Evolutionary conservation across 1,140 invertebrate genomes (phyloP).

Genomic region (Apis mellifera): DNA sequence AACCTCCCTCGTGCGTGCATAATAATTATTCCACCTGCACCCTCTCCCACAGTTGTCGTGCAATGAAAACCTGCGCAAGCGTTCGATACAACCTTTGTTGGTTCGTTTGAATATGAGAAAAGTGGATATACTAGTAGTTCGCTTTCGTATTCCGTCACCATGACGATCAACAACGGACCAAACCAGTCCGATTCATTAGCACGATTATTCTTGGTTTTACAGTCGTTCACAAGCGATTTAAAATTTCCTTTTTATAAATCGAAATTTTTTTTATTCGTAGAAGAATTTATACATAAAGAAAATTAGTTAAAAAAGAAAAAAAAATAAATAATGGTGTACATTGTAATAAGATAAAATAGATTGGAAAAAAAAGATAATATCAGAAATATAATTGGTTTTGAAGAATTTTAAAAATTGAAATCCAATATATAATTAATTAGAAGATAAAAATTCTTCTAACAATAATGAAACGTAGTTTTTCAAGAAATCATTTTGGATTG

Average conservation of each 20-base stretch:
- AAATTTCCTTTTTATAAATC: not conserved
- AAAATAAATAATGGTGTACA: not conserved
- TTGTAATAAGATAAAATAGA: not conserved
- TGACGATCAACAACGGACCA: constrained; percentile 68
- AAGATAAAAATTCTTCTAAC: not conserved
- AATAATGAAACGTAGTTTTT: not conserved
- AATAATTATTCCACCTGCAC: constrained; percentile 40
- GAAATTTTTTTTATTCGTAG: not conserved
- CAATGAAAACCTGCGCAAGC: constrained; percentile 40
- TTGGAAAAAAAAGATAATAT: not conserved
- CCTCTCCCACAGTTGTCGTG: constrained; percentile 41
- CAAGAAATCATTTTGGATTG: not conserved
- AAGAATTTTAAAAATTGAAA: not conserved
- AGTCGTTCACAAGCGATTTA: not conserved
- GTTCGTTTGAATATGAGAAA: constrained; percentile 18
- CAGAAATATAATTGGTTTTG: not conserved
- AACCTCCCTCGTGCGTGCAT: constrained; percentile 7
- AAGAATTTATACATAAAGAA: not conserved
- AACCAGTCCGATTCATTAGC: constrained; percentile 19
- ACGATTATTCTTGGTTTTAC: constrained; percentile 5
- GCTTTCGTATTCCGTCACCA: constrained; percentile 68
- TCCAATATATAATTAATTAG: too few relatives aligned
- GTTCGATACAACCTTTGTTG: constrained; percentile 37
- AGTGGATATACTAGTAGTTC: constrained; percentile 9
- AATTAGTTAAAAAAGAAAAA: not conserved